Base-by-base conservation (phyloP, 2,797 vertebrate species). In the Alexandromys oeconomus region DNA sequence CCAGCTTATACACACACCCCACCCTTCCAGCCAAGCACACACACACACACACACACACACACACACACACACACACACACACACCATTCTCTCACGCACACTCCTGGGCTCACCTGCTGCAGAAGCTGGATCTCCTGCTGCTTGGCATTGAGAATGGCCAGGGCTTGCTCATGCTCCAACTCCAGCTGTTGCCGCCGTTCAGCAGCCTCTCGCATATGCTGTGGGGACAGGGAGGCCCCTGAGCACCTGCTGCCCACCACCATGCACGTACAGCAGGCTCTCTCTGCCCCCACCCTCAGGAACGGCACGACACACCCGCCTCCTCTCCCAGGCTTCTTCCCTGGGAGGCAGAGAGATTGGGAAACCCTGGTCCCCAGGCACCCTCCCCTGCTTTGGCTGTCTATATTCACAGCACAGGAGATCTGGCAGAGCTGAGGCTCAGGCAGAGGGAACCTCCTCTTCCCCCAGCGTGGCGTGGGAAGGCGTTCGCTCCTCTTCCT, bases 171-270 rank as follows among this genome's bases (percentile, higher is more conserved):
- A 99, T 99, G 99, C 99, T 99, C 99, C 98, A 99, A 97, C 98
- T 99, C 99, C 99, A 99, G 99, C 99, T 99, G 99, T 99, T 99
- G 99, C 99, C 99, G 98, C 99, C 99, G 99, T 95, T 99, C 99
- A 73, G 99, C 99, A 98, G 99, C 99, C 99, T 99, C 99, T 82
- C 99, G 99, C 99, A 99, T 99, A 99, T 99, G 99, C 99, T 99
- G 98, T 43, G 77, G 96, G 78, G 77, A 97, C 92, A 82, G 48
- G 29, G 73, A 57, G 34, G 59, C 43, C 13, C 43, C 43, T 93
- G 77, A 93, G 82, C 51, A 11, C 29, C 13, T 34, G 34, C 61
- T 65, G 34, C 77, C 8, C 63, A 86, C 91, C 82, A 54, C 43
- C 54, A 3, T 29, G 12, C 51, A 25, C 5, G 14, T 25, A 61